A percentile compares a stretch with the other conserved stretches of the same genome.
These are phyloP conservation scores for Aphrophora alni DNA, from an alignment of 2,888 invertebrate genomes.

Conservation along the genomic window DNA sequence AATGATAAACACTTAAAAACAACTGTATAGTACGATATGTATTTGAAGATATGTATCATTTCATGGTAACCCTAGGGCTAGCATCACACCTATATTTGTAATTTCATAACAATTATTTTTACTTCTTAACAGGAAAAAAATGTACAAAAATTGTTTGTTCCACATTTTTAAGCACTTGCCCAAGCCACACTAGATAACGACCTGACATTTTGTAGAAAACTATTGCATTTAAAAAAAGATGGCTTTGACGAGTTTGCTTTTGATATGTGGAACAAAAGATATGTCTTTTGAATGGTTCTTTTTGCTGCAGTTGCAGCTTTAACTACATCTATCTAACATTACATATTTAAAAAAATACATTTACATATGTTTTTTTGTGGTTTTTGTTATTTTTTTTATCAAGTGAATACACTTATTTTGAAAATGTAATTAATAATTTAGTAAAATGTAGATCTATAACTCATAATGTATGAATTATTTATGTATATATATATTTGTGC, in stretches of 20 bases:
- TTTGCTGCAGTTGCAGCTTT: background rate
- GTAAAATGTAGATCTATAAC: background rate
- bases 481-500: background rate
- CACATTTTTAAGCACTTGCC: background rate
- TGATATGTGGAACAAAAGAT: background rate
- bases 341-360: slow-evolving; percentile 6
- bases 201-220: background rate
- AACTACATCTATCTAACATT: background rate
- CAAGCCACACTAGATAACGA: background rate
- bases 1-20: slow-evolving; percentile 7
- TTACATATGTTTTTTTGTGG: background rate
- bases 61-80: background rate
- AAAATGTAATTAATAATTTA: background rate
- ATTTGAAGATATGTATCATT: slow-evolving; percentile 6
- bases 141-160: slow-evolving; percentile 3
- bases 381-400: background rate
- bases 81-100: background rate
- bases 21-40: slow-evolving; percentile 5
- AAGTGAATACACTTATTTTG: background rate
- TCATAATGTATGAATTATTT: background rate
- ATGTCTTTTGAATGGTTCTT: slow-evolving; percentile 2
- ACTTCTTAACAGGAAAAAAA: background rate
- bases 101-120: background rate
- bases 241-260: background rate
- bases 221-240: background rate